Base-by-base conservation (phyloP, 2,113 vertebrate species). In the Grammatotria lemairii region DNA sequence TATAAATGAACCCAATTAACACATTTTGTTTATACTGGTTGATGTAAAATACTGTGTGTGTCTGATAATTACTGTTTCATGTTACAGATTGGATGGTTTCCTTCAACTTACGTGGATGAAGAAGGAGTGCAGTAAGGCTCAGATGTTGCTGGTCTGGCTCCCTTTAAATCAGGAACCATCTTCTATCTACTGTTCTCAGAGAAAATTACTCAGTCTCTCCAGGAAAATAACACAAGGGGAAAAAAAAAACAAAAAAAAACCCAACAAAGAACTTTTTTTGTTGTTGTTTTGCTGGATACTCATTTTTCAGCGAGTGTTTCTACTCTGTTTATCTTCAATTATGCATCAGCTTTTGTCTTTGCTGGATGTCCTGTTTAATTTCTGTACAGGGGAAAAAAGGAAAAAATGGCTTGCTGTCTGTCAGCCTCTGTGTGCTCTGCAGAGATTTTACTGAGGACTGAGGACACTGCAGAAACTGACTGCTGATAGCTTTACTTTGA, bases 41-140 rank as follows among this genome's bases (percentile, higher is more conserved):
- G 16, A 55, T 57, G 19, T 55, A 12, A 58, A 31, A 17, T 16
- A 26, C 31, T 79, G 35, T 5, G 16, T 16, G 7, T 38, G 42
- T 90, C 31, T 90, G 45, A 88, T 73, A 51, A 58, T 47, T n/a
- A 7, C 31, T 70, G 3, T 78, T 45, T 88, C 26, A 8, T 75
- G 1, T 91, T 84, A 8, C 96, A 99, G 99, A 97, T 99, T 0
- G 99, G 99, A 87, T 99, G 99, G 99, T 99, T 99, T 89, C 99
- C 99, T 75, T 99, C 99, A 0, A 99, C 99, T 0, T 99, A 99
- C 0, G 99, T 99, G 68, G 98, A 99, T 70, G 99, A 99, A 92
- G 98, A 99, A 82, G 98, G 97, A 1, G 92, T 97, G 68, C 98
- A 99, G 85, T 99, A 38, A 88, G 2, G 53, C 9, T 51, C 7